A percentile compares a stretch with the other conserved stretches of the same genome.
Evolutionary conservation across 2,888 invertebrate genomes (phyloP).

Genomic region (Xestia rhomboidea): DNA sequence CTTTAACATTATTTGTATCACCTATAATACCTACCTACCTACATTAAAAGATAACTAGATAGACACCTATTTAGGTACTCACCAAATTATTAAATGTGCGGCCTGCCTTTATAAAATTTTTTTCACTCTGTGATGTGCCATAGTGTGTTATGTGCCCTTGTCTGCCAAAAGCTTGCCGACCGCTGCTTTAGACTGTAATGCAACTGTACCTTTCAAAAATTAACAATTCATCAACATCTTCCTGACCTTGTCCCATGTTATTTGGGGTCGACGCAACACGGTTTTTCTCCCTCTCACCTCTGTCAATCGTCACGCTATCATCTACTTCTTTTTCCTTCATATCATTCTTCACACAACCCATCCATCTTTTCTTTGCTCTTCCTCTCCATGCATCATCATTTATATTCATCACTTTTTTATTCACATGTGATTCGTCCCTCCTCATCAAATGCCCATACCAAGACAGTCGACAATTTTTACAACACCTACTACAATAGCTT

Average conservation of each 20-base stretch:
- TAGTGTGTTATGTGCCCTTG: no score
- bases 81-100: no score
- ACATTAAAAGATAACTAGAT: no score
- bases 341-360: background rate
- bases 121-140: no score
- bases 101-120: no score
- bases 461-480: background rate
- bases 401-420: background rate
- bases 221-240: no score
- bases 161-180: no score
- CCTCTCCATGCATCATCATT: background rate
- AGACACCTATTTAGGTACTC: no score
- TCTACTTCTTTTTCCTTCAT: background rate
- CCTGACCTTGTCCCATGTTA: no score
- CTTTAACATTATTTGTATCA: no score
- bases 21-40: no score
- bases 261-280: background rate
- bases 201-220: slow-evolving; percentile 2
- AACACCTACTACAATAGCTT: slow-evolving; percentile 18
- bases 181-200: no score
- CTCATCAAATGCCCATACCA: background rate
- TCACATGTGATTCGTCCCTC: background rate
- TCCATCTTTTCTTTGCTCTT: background rate
- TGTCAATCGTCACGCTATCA: background rate
- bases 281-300: background rate